These are phyloP conservation scores for Phalacrocorax carbo DNA, from an alignment of 2,113 vertebrate genomes.

Conservation along the genomic window DNA sequence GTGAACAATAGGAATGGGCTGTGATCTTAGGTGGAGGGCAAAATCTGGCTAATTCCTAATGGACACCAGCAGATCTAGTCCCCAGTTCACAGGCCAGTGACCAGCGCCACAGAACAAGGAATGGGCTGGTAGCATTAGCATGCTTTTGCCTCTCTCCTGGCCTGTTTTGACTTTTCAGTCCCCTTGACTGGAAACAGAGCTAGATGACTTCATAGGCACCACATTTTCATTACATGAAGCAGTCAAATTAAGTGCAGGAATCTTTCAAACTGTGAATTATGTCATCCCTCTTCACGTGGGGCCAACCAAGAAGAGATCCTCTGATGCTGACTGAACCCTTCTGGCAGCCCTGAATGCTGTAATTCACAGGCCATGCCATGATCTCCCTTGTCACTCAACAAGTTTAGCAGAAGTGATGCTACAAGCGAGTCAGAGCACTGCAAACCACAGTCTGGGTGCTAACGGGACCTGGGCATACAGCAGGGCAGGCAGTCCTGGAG, in stretches of 20 bases:
- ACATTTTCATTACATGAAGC: not conserved
- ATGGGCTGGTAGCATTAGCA: not conserved
- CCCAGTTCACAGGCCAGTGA: not conserved
- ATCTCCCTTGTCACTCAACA: not conserved
- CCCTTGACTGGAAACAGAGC: not conserved
- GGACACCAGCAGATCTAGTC: not conserved
- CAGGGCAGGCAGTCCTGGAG: not conserved
- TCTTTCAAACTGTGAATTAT: conserved; percentile 6
- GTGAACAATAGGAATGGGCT: not conserved
- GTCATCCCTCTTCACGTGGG: not conserved
- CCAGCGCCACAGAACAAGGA: not conserved
- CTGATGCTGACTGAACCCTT: not conserved
- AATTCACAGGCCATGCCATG: not conserved
- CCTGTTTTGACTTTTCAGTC: not conserved
- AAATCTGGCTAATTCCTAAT: not conserved
- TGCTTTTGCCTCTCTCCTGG: not conserved
- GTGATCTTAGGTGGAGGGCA: not conserved
- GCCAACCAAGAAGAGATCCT: not conserved
- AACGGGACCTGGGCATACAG: not conserved
- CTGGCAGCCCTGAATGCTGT: not conserved
- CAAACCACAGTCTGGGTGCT: not conserved
- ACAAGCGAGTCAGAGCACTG: not conserved
- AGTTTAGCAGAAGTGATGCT: not conserved
- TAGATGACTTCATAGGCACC: not conserved
- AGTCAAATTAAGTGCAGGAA: not conserved